phyloP scores from a whole-genome alignment of 2,113 vertebrate genomes.

The Amphiprion ocellaris region DNA sequence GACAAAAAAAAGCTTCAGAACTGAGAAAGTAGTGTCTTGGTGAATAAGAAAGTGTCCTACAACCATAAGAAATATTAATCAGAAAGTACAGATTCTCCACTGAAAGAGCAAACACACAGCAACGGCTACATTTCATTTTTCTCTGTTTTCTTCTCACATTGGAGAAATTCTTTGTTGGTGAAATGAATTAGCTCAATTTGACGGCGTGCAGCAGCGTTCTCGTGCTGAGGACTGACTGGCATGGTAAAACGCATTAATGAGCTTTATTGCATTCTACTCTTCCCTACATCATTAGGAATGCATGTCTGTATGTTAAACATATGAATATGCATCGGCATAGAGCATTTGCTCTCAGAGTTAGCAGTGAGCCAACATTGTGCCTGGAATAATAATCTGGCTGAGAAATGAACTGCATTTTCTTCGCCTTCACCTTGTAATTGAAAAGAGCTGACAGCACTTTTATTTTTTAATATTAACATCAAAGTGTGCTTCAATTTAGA shows the following conservation, averaged over 20 bases:
- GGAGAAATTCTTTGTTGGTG: conserved; percentile 34
- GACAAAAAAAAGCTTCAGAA: neutral
- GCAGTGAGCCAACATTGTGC: conserved; percentile 77
- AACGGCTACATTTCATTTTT: conserved; percentile 22
- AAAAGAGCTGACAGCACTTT: conserved; percentile 41
- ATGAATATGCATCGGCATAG: conserved; percentile 86
- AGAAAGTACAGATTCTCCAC: conserved; percentile 1
- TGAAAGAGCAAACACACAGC: conserved; percentile 18
- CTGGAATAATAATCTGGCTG: conserved; percentile 80
- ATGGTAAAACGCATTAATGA: conserved; percentile 83
- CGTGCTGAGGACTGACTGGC: conserved; percentile 72
- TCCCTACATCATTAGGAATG: conserved; percentile 78
- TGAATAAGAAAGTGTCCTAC: conserved; percentile 1
- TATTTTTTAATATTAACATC: conserved; percentile 37
- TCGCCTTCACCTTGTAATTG: conserved; percentile 49
- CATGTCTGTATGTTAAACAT: conserved; percentile 87
- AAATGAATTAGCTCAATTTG: conserved; percentile 65
- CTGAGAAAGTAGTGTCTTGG: neutral
- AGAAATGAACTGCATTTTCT: conserved; percentile 61
- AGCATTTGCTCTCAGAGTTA: conserved; percentile 82
- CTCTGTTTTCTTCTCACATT: conserved; percentile 39
- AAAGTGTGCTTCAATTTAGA: conserved; percentile 12
- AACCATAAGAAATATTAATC: conserved; percentile 11
- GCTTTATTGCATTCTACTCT: conserved; percentile 74
- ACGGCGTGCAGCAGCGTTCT: conserved; percentile 37